These are phyloP conservation scores for Astreopora myriophthalma DNA, from an alignment of 64 coral and sea anemone genomes.

Conservation along the genomic window DNA sequence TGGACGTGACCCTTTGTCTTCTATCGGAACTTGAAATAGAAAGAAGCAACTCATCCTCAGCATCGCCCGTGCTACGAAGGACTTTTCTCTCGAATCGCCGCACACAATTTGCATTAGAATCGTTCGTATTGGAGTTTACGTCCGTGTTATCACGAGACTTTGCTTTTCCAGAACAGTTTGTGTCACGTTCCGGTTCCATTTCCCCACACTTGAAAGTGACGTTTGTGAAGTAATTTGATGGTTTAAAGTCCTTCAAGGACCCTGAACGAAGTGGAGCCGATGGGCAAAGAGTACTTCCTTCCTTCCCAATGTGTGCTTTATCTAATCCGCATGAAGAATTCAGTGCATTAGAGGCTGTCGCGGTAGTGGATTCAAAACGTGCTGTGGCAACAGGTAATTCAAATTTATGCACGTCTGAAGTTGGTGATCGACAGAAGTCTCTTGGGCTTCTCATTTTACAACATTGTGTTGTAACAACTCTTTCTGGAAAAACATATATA, in stretches of 20 bases:
- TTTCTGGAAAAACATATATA: neutral
- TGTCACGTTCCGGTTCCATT: conserved; percentile 71
- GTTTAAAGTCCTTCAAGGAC: conserved; percentile 47
- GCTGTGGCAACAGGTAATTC: conserved; percentile 37
- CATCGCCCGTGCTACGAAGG: neutral
- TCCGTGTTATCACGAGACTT: neutral
- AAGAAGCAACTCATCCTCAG: neutral
- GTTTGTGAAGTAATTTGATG: conserved; percentile 44
- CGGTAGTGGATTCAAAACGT: neutral
- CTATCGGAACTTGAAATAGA: neutral
- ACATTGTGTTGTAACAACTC: neutral
- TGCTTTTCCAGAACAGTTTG: neutral
- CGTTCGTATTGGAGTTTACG: neutral
- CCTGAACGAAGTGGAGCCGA: neutral
- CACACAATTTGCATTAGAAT: neutral
- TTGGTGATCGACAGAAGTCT: neutral
- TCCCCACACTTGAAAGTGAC: conserved; percentile 46
- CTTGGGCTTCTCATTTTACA: neutral
- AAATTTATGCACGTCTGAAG: conserved; percentile 1
- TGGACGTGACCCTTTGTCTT: neutral
- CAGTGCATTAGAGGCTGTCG: neutral
- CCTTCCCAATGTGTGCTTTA: neutral
- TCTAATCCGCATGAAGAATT: neutral
- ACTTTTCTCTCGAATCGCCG: conserved; percentile 23
- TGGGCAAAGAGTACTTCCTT: neutral